Evolutionary conservation across 2,113 vertebrate species (phyloP).

Genomic region (Phylloscopus trochiloides): DNA sequence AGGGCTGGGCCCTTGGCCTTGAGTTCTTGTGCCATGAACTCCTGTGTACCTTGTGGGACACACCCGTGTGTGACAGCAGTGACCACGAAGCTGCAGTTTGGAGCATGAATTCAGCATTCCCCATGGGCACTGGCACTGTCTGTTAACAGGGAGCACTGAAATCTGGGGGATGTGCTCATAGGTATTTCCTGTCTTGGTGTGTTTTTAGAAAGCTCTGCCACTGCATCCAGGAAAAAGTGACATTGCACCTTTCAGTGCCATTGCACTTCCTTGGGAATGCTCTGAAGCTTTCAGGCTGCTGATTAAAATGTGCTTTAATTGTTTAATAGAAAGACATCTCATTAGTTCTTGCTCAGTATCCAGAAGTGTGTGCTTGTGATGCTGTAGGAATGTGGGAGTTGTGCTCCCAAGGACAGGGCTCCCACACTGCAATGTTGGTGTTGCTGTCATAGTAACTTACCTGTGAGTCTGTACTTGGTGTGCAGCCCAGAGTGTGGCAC

Average conservation of each 20-base stretch:
- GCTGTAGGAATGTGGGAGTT: not conserved
- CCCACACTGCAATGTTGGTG: rapidly evolving
- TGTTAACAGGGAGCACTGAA: not conserved
- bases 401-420: not conserved
- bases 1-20: not conserved
- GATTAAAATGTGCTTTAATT: not conserved
- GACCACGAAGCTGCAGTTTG: rapidly evolving
- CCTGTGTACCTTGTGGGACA: not conserved
- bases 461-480: rapidly evolving
- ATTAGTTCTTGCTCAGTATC: not conserved
- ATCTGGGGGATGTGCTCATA: not conserved
- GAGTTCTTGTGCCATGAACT: rapidly evolving
- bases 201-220: not conserved
- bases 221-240: not conserved
- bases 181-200: not conserved
- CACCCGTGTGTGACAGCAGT: not conserved
- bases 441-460: not conserved
- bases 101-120: rapidly evolving
- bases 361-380: not conserved
- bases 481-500: not conserved
- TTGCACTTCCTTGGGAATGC: not conserved
- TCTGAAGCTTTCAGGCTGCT: not conserved
- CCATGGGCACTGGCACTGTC: not conserved
- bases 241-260: not conserved
- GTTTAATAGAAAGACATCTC: not conserved